These are phyloP conservation scores for Drosophila arawakana DNA, from an alignment of 1,140 invertebrate genomes.

Conservation along the genomic window DNA sequence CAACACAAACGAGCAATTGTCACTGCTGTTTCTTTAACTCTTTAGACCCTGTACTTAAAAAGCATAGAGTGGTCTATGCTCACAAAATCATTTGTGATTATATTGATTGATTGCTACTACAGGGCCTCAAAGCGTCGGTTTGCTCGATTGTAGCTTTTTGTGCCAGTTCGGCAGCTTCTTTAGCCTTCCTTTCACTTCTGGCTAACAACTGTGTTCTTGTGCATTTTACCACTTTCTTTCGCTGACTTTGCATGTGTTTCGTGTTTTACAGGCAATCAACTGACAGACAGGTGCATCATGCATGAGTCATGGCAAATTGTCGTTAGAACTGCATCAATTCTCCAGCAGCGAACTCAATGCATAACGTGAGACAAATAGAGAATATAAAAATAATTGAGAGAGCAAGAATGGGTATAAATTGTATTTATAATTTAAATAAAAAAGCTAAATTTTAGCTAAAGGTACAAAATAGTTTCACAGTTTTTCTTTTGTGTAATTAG, in stretches of 20 bases:
- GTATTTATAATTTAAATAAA: no score
- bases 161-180: neutral
- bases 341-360: neutral
- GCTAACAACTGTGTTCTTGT: constrained; percentile 18
- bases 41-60: no score
- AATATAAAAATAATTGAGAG: no score
- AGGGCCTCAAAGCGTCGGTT: no score
- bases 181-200: constrained; percentile 17
- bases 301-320: constrained; percentile 12
- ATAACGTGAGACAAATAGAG: neutral
- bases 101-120: no score
- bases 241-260: constrained; percentile 66
- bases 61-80: no score
- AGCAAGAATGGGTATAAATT: no score
- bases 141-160: neutral
- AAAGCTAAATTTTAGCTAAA: no score
- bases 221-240: constrained; percentile 19
- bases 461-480: no score
- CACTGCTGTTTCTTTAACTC: constrained; percentile 33
- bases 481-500: no score
- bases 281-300: constrained; percentile 31
- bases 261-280: constrained; percentile 31
- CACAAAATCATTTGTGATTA: no score
- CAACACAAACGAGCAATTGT: constrained; percentile 70
- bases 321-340: constrained; percentile 38